These are phyloP conservation scores for Mylabris sibirica DNA, from an alignment of 2,888 invertebrate species.

Conservation along the genomic window DNA sequence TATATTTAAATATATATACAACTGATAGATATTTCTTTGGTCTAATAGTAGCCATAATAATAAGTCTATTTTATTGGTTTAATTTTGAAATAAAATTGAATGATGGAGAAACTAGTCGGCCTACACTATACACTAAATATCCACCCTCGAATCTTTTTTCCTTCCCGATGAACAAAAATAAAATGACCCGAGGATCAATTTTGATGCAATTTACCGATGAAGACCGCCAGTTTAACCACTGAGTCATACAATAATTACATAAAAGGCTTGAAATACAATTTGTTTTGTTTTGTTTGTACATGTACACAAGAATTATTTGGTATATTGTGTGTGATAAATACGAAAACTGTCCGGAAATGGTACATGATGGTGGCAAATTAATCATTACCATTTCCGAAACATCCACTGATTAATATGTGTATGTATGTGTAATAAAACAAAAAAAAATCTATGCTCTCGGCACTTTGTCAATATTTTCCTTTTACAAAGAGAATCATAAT, in stretches of 20 bases:
- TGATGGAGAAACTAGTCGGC: constrained; percentile 40
- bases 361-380: background rate
- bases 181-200: constrained; percentile 46
- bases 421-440: background rate
- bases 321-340: constrained; percentile 43
- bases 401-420: background rate
- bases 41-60: constrained; percentile 57
- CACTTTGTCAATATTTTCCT: constrained; percentile 22
- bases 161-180: constrained; percentile 48
- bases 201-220: constrained; percentile 36
- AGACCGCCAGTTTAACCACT: constrained; percentile 39
- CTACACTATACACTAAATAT: constrained; percentile 35
- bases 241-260: constrained; percentile 26
- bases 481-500: constrained; percentile 20
- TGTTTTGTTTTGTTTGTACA: constrained; percentile 35
- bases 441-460: constrained; percentile 23
- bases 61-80: constrained; percentile 24
- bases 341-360: constrained; percentile 16
- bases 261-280: constrained; percentile 5
- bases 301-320: constrained; percentile 46
- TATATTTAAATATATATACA: constrained; percentile 53
- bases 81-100: background rate
- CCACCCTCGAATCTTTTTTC: constrained; percentile 33
- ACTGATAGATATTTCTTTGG: constrained; percentile 62
- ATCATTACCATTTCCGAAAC: background rate